Base-by-base conservation (phyloP, 2,113 vertebrate genomes). In the Gymnogyps californianus region DNA sequence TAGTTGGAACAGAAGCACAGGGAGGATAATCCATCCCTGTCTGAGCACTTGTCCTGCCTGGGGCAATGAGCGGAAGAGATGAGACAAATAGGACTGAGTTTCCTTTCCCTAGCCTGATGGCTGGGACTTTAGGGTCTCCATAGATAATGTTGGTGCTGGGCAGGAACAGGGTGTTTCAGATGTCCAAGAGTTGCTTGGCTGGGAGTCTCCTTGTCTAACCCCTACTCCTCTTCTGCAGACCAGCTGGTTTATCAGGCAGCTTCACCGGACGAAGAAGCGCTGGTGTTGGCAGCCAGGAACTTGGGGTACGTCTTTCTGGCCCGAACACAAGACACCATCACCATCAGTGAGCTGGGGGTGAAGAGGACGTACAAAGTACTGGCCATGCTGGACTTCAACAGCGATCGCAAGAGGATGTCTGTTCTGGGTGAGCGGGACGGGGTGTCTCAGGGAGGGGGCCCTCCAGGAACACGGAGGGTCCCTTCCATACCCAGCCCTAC, bases 371-470 rank as follows among this genome's bases (percentile, higher is more conserved):
- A 99, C 94, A 84, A 98, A 85, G 97, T 99, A 46, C 96, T 99
- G 92, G 98, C 99, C 38, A 97, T 99, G 92, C 92, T 99, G 95
- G 99, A 99, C 92, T 99, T 99, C 96, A 99, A 98, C 97, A 99
- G 99, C 8, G 85, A 96, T 22, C 99, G 99, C 83, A 98, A 99
- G 88, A 96, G 99, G 88, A 99, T 99, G 99, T 99, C 99, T 3
- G 97, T 99, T 11, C 96, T 99, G 69, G 99, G 99, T 99, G 84
- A 98, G 99, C 2, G 1, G 58, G 51, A 1, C 0, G 6, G 75
- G 34, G 16, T 28, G 26, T 10, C 44, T 28, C 54, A 8, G 42
- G 58, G 71, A 74, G n/a, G 46, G 10, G 1, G 1, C 8, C 20
- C 42, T 47, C 47, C 47, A 29, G 34, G 16, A 57, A 28, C 18